These are phyloP conservation scores for Apogon talboti DNA, from an alignment of 2,797 vertebrate species.

Conservation along the genomic window DNA sequence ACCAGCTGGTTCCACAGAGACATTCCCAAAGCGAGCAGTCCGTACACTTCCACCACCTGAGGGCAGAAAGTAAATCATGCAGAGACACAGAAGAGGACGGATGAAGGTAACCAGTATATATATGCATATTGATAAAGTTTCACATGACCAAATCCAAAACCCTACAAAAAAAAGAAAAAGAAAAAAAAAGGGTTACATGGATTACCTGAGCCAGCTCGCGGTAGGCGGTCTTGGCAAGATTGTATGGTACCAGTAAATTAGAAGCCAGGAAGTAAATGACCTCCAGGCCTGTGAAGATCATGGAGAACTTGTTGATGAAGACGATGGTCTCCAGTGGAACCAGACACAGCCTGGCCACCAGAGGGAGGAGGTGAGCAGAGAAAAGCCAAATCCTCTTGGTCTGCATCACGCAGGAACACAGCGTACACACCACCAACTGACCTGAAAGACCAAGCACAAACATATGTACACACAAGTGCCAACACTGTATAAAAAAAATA, in stretches of 20 bases:
- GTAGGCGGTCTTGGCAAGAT: conserved; percentile 96
- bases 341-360: conserved; percentile 95
- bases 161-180: conserved; percentile 5
- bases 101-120: conserved; percentile 15
- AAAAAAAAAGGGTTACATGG: not conserved
- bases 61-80: not conserved
- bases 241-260: conserved; percentile 96
- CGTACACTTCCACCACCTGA: conserved; percentile 98
- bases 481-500: not conserved
- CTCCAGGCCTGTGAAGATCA: conserved; percentile 98
- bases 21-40: conserved; percentile 95
- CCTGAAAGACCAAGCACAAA: conserved; percentile 79
- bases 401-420: conserved; percentile 99
- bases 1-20: conserved; percentile 99
- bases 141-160: not conserved
- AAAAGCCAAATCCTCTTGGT: conserved; percentile 99
- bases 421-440: conserved; percentile 96
- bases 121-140: too few relatives aligned
- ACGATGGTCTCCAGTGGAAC: conserved; percentile 96
- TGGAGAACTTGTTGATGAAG: conserved; percentile 97
- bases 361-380: conserved; percentile 97
- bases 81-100: not conserved
- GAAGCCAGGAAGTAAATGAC: conserved; percentile 97
- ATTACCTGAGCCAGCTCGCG: conserved; percentile 95
- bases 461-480: not conserved